These are phyloP conservation scores for Sepioteuthis lessoniana DNA, from an alignment of 2,888 invertebrate genomes.

Conservation along the genomic window DNA sequence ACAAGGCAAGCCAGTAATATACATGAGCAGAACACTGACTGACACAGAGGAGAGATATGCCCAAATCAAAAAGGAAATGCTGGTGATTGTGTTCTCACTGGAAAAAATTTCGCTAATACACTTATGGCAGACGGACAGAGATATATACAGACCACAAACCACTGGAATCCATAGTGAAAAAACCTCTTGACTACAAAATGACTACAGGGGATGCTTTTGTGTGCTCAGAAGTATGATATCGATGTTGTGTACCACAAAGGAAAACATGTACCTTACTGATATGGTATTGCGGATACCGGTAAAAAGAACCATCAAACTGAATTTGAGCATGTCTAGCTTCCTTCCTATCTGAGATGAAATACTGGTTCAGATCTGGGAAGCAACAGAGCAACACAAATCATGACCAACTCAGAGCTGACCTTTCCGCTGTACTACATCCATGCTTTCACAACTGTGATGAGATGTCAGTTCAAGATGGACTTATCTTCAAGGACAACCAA, in stretches of 20 bases:
- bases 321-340: background rate
- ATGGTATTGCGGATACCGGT: background rate
- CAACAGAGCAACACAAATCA: background rate
- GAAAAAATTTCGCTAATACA: background rate
- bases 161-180: background rate
- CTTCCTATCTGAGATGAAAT: background rate
- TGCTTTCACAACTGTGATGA: no score
- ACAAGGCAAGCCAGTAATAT: background rate
- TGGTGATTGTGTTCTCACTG: background rate
- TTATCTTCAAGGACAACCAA: no score
- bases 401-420: background rate
- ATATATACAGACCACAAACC: background rate
- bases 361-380: background rate
- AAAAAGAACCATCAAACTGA: background rate
- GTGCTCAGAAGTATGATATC: background rate
- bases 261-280: background rate
- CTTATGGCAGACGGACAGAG: background rate
- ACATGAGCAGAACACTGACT: background rate
- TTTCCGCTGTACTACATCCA: no score
- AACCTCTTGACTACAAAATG: background rate
- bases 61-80: background rate
- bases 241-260: background rate
- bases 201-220: no score
- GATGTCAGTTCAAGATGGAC: no score
- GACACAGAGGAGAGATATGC: background rate